Evolutionary conservation across 2,888 invertebrate species (phyloP).

Genomic region (Tortrix viridana): DNA sequence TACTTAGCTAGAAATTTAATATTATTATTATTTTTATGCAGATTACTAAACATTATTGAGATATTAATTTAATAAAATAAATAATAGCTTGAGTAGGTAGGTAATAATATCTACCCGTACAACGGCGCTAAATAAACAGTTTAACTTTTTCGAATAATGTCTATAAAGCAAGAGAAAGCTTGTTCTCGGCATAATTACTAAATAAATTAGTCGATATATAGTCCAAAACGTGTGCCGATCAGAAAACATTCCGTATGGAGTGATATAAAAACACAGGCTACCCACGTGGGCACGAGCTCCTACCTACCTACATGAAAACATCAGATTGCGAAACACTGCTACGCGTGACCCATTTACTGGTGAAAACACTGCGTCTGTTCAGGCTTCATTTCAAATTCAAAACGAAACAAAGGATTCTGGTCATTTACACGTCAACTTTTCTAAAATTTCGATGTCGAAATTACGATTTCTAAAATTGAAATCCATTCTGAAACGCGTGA

Average conservation of each 20-base stretch:
- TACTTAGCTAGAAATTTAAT: too few species aligned
- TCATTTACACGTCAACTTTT: conserved; percentile 22
- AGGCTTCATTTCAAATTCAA: conserved; percentile 32
- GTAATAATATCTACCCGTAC: too few species aligned
- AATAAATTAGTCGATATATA: too few species aligned
- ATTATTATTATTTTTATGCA: too few species aligned
- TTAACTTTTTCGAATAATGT: too few species aligned
- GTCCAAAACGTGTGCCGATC: too few species aligned
- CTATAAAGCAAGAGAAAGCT: too few species aligned
- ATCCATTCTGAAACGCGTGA: conserved; percentile 8
- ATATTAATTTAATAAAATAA: too few species aligned
- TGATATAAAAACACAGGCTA: conserved; percentile 4
- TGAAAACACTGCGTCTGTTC: conserved; percentile 31
- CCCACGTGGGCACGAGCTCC: conserved; percentile 7
- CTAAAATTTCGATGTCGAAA: conserved; percentile 9
- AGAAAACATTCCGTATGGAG: conserved; percentile 15
- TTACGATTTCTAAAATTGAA: conserved; percentile 15
- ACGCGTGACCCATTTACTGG: conserved; percentile 34
- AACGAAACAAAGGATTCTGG: conserved; percentile 24
- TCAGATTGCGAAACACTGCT: conserved; percentile 32
- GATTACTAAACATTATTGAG: too few species aligned
- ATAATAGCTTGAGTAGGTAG: too few species aligned
- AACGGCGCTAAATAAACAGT: too few species aligned
- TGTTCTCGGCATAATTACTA: too few species aligned
- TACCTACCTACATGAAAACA: conserved; percentile 18